Conservation (phyloP, 2,113 vertebrate genomes). For the Microtus oregoni region DNA sequence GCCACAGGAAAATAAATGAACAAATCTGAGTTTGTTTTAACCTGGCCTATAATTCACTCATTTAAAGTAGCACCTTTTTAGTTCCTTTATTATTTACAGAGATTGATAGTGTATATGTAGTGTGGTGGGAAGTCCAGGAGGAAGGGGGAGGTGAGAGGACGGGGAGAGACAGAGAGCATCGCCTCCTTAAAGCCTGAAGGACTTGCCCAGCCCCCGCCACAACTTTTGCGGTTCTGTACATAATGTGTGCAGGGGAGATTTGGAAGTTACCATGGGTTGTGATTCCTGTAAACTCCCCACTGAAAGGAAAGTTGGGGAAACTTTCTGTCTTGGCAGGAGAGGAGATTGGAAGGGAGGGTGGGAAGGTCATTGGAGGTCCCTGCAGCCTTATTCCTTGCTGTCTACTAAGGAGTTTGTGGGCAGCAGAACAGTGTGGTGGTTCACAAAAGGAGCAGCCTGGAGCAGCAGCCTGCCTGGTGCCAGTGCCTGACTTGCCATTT, state of each 20-base stretch:
- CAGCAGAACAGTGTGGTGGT: too few relatives aligned
- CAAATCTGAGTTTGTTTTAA: neutral
- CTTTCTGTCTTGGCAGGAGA: slow-evolving; percentile 36
- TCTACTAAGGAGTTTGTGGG: neutral
- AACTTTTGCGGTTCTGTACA: neutral
- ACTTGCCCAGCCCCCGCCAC: neutral
- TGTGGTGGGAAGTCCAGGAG: neutral
- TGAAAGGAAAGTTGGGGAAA: slow-evolving; percentile 1
- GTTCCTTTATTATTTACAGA: neutral
- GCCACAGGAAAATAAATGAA: slow-evolving; percentile 29
- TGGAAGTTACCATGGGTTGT: neutral
- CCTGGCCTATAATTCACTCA: neutral
- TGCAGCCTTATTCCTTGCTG: neutral
- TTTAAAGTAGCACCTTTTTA: neutral
- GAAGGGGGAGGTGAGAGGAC: neutral
- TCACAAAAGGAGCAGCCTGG: neutral
- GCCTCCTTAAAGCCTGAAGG: neutral
- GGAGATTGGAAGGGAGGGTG: neutral
- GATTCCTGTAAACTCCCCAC: neutral
- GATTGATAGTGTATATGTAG: neutral
- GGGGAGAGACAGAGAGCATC: neutral
- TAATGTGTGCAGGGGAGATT: neutral
- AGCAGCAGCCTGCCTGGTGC: too few relatives aligned
- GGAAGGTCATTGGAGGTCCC: neutral
- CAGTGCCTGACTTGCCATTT: neutral